These are phyloP conservation scores for Selenia dentaria DNA, from an alignment of 2,888 invertebrate genomes.

Conservation along the genomic window DNA sequence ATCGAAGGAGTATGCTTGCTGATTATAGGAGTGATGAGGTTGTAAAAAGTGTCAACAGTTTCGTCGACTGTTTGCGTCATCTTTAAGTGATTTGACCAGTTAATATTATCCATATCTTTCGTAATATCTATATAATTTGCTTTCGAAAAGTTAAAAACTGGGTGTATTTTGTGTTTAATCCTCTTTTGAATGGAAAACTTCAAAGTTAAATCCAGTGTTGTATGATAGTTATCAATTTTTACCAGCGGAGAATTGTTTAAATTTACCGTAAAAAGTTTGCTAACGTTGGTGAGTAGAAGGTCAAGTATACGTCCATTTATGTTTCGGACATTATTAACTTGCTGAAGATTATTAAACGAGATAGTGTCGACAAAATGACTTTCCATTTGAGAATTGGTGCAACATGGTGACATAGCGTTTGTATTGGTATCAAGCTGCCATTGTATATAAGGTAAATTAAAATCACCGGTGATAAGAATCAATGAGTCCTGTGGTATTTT, in stretches of 20 bases:
- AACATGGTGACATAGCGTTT: not conserved
- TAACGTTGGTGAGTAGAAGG: not conserved
- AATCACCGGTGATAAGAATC: not conserved
- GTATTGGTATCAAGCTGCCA: not conserved
- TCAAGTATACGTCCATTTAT: not conserved
- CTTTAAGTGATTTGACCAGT: not conserved
- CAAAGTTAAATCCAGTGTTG: not conserved
- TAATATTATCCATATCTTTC: not conserved
- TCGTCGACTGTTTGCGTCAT: not conserved
- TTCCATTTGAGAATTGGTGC: not conserved
- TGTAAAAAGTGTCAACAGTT: not conserved
- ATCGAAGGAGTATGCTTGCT: not conserved
- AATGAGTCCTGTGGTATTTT: not conserved
- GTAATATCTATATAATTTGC: not conserved
- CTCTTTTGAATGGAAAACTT: not conserved
- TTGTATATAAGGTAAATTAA: not conserved
- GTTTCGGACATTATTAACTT: not conserved
- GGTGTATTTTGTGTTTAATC: not conserved
- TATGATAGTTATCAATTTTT: not conserved
- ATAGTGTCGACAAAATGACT: not conserved
- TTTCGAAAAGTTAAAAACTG: not conserved
- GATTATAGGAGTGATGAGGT: not conserved
- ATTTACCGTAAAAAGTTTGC: not conserved
- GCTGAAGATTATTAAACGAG: not conserved
- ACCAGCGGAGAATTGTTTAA: not conserved